phyloP scores from a whole-genome alignment of 2,113 vertebrate species.

The Notiomystis cincta region DNA sequence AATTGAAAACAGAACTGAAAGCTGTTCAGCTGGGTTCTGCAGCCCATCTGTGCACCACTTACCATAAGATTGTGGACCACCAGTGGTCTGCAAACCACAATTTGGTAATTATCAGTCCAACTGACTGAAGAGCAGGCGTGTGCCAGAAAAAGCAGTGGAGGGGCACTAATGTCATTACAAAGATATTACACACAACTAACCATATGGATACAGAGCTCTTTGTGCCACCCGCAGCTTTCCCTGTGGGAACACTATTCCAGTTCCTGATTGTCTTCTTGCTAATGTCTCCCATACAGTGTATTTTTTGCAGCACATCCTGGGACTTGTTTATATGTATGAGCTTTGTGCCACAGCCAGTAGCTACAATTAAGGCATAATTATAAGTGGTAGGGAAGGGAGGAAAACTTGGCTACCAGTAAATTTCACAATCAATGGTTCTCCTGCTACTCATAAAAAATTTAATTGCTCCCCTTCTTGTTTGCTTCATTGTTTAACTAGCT shows the following conservation, averaged over 20 bases:
- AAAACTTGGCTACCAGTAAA: slow-evolving; percentile 53
- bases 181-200: background rate
- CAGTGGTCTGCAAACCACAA: slow-evolving; percentile 21
- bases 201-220: background rate
- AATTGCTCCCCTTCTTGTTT: slow-evolving; percentile 29
- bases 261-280: slow-evolving; percentile 33
- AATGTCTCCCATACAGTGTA: slow-evolving; percentile 1
- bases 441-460: slow-evolving; percentile 38
- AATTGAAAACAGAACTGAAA: background rate
- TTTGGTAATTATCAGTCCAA: slow-evolving; percentile 1
- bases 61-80: background rate
- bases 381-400: slow-evolving; percentile 18
- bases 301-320: slow-evolving; percentile 33
- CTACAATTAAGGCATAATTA: slow-evolving; percentile 62
- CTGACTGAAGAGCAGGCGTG: background rate
- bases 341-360: slow-evolving; percentile 45
- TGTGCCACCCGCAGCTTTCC: slow-evolving; percentile 44
- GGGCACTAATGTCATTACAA: background rate
- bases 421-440: slow-evolving; percentile 38
- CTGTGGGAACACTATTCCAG: background rate
- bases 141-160: slow-evolving; percentile 33
- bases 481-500: slow-evolving; percentile 43
- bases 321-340: slow-evolving; percentile 43
- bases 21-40: background rate
- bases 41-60: slow-evolving; percentile 33